Evolutionary conservation across 2,113 vertebrate genomes (phyloP).

Genomic region (Empidonax alnorum): DNA sequence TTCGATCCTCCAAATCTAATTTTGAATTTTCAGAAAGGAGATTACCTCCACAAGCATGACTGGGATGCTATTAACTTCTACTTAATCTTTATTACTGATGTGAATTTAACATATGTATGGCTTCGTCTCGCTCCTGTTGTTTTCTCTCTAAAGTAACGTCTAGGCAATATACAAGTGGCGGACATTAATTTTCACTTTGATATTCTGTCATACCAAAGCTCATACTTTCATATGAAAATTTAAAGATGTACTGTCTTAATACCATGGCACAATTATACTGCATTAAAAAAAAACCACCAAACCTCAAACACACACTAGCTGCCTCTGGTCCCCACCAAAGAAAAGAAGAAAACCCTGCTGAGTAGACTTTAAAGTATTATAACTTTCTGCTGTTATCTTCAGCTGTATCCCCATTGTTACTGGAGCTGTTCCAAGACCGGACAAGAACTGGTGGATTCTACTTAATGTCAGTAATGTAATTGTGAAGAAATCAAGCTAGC

Average conservation of each 20-base stretch:
- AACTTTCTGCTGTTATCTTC: neutral
- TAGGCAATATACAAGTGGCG: conserved; percentile 68
- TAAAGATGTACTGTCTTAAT: conserved; percentile 25
- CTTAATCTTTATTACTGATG: conserved; percentile 99
- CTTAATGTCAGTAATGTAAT: neutral
- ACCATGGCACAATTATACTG: neutral
- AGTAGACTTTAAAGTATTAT: neutral
- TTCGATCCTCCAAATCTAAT: conserved; percentile 98
- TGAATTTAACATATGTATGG: conserved; percentile 95
- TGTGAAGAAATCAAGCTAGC: neutral
- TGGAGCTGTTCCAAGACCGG: neutral
- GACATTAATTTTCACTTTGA: conserved; percentile 71
- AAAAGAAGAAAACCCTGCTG: neutral
- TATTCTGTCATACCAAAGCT: conserved; percentile 57
- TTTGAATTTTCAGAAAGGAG: conserved; percentile 98
- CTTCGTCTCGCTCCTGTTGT: conserved; percentile 82
- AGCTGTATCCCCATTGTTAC: neutral
- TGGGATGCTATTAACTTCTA: conserved; percentile 98
- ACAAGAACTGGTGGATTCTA: neutral
- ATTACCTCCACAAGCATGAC: conserved; percentile 98
- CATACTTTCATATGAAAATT: conserved; percentile 35
- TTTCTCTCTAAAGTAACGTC: conserved; percentile 76
- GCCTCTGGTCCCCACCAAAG: neutral
- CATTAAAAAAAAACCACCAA: neutral
- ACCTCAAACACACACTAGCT: neutral